Base-by-base conservation (phyloP, 2,888 invertebrate genomes). In the Nephrocerus scutellatus region DNA sequence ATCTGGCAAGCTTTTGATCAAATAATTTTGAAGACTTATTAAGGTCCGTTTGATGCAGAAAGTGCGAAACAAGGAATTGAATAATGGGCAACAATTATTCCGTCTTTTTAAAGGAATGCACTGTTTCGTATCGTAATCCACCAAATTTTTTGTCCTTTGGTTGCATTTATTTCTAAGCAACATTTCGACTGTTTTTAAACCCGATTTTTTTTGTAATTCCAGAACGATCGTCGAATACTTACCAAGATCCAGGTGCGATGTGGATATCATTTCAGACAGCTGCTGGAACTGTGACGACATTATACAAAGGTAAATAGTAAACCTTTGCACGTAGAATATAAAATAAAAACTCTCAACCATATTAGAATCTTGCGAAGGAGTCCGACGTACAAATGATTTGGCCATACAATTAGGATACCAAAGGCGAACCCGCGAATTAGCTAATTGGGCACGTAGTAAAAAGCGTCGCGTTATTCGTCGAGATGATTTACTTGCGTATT, bases 201-300 rank as follows among this genome's bases (percentile, higher is more conserved):
- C 5, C 19, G 12, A 5, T 25, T 25, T 36, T 9, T 55, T 50
- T 56, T 53, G 55, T 50, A 55, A 66, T 66, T 51, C 9, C 64
- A 81, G 80, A 81, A 70, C 76, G 80, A 50, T 73, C 75, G 36
- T 62, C 55, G 46, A 67, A 70, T 47, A 51, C 50, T 39, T 63
- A 51, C 50, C 67, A 70, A 30, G 74, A 74, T 54, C 77, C 80
- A 50, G 77, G 77, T 46, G 74, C 79, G 44, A 66, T 81, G 43
- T 84, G 84, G 84, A 65, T 82, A 60, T 82, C 84, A 53, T 84
- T 84, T 68, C 84, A 84, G 69, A 82, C 81, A 54, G 84, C 84
- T 55, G 84, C 84, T 53, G 81, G 82, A 41, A 80, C 82, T 49
- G 81, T 84, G 50, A 84, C 84, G 47, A 74, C 80, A 39, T 70